Evolutionary conservation across 2,797 vertebrate genomes (phyloP).

Genomic region (Smutsia gigantea): DNA sequence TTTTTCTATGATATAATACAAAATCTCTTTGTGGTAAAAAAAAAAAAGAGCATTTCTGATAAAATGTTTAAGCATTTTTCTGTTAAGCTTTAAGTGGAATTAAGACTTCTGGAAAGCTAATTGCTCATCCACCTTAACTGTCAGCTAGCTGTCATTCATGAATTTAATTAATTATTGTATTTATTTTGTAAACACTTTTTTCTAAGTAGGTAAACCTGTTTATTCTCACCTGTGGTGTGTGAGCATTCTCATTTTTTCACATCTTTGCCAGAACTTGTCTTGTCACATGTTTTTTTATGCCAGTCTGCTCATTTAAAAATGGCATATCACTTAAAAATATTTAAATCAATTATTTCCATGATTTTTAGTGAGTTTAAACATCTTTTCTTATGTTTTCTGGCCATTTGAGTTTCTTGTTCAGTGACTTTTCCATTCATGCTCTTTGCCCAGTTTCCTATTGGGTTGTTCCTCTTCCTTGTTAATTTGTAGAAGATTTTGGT

Average conservation of each 20-base stretch:
- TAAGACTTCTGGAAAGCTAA: background rate
- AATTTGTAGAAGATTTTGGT: background rate
- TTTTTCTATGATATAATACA: background rate
- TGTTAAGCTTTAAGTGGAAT: background rate
- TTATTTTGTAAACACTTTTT: background rate
- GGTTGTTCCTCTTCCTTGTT: background rate
- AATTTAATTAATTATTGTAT: background rate
- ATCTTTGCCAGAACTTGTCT: conserved; percentile 3
- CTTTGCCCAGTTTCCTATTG: background rate
- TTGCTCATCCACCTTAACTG: background rate
- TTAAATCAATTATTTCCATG: background rate
- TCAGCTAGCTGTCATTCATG: background rate
- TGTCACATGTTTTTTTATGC: background rate
- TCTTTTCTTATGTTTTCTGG: background rate
- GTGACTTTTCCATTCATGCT: background rate
- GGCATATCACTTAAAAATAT: background rate
- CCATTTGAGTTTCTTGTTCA: background rate
- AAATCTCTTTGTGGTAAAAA: background rate
- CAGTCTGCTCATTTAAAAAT: background rate
- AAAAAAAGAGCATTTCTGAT: background rate
- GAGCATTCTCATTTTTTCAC: background rate
- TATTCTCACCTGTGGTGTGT: background rate
- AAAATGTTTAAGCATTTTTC: background rate
- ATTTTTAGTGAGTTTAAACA: background rate
- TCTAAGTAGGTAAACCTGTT: background rate